Percentiles rank a stretch among this genome's conserved stretches.
Conservation (phyloP, 2,113 vertebrate species). For the Cairina moschata region DNA sequence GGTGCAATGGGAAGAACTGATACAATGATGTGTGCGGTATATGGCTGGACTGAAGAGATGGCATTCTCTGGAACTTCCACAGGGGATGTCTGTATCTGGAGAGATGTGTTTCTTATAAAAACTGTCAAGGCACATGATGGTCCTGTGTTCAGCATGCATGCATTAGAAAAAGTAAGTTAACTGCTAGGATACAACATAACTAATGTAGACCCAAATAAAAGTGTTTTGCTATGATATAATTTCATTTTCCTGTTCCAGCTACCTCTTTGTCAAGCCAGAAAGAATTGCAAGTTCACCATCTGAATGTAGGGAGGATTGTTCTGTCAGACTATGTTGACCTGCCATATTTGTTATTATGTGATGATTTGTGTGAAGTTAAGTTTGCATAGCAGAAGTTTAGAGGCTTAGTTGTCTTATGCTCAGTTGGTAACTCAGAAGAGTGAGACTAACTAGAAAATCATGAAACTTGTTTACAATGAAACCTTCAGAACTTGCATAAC, state of each 20-base stretch:
- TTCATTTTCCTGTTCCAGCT: background rate
- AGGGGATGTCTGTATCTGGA: conserved; percentile 98
- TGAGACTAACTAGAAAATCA: background rate
- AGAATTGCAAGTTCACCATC: background rate
- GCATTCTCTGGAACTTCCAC: conserved; percentile 94
- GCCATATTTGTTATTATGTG: background rate
- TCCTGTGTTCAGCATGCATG: conserved; percentile 98
- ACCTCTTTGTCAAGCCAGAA: background rate
- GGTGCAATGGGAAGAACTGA: conserved; percentile 86
- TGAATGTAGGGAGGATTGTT: background rate
- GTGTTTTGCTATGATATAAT: background rate
- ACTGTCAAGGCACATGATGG: conserved; percentile 98
- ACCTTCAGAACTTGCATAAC: background rate
- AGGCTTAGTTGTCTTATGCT: background rate
- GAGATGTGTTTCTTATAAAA: conserved; percentile 95
- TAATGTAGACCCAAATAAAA: background rate
- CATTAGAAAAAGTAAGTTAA: conserved; percentile 91
- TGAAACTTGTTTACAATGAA: background rate
- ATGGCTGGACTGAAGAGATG: conserved; percentile 98
- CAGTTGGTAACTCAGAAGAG: background rate
- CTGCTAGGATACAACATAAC: background rate
- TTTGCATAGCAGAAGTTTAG: background rate
- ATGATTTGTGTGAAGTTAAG: background rate
- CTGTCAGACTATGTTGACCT: background rate
- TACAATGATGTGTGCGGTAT: conserved; percentile 97